Evolutionary conservation across 2,113 vertebrate species (phyloP).

Genomic region (Lepus europaeus): DNA sequence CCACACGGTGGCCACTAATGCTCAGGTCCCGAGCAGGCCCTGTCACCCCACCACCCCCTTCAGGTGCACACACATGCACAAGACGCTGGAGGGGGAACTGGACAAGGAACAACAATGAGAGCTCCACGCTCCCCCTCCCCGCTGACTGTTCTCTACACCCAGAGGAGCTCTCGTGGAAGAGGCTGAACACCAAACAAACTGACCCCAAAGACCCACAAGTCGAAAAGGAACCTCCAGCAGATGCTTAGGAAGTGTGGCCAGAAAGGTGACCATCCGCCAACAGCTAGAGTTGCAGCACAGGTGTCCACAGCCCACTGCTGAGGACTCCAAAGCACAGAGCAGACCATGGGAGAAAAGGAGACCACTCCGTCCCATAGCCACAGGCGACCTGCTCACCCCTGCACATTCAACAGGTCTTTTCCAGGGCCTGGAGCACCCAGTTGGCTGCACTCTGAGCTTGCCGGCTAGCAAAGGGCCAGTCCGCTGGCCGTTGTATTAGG

Average conservation of each 20-base stretch:
- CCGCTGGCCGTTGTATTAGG: not conserved
- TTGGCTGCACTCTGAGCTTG: not conserved
- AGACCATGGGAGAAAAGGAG: not conserved
- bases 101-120: not conserved
- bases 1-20: slow-evolving; percentile 77
- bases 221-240: not conserved
- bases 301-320: not conserved
- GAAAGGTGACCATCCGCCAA: slow-evolving; percentile 5
- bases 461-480: not conserved
- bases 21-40: not conserved
- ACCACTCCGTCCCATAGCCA: not conserved
- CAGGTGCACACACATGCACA: not conserved
- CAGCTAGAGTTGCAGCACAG: not conserved
- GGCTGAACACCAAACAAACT: not conserved
- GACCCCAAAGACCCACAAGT: not conserved
- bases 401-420: not conserved
- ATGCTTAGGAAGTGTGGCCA: not conserved
- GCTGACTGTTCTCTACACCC: not conserved
- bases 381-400: not conserved
- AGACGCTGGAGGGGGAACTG: not conserved
- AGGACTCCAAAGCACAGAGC: not conserved
- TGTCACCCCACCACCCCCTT: not conserved
- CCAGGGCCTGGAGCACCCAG: not conserved
- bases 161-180: not conserved
- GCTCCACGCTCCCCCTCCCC: not conserved